Evolutionary conservation across 2,797 vertebrate species (phyloP).

Genomic region (Remorina albescens): DNA sequence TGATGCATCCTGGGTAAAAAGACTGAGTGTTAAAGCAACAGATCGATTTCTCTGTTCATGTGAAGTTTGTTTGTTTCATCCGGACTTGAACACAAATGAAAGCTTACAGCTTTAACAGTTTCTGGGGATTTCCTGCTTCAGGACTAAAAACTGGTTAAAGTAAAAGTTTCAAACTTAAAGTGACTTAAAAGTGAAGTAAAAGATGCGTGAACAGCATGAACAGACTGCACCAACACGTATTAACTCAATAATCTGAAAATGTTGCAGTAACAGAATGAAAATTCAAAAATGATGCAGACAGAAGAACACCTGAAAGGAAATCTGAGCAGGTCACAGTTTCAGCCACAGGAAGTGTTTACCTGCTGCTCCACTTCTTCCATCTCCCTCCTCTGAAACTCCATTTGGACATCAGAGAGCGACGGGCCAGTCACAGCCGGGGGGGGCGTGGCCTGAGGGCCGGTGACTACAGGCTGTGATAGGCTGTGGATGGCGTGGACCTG

Average conservation of each 20-base stretch:
- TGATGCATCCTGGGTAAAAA: slow-evolving; percentile 68
- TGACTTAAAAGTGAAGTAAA: neutral
- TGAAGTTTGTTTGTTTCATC: neutral
- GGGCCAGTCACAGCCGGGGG: slow-evolving; percentile 29
- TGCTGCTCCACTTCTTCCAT: neutral
- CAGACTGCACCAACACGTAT: no score
- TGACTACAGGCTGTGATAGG: slow-evolving; percentile 43
- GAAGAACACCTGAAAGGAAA: neutral
- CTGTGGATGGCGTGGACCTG: slow-evolving; percentile 54
- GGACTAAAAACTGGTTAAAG: no score
- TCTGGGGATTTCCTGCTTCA: neutral
- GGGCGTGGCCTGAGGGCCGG: slow-evolving; percentile 46
- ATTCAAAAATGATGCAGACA: neutral
- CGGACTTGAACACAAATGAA: neutral
- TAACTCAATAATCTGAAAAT: no score
- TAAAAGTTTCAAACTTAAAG: no score
- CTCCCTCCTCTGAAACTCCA: slow-evolving; percentile 59
- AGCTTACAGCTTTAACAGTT: no score
- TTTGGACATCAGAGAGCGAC: slow-evolving; percentile 62
- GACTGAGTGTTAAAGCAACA: slow-evolving; percentile 4
- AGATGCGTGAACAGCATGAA: neutral
- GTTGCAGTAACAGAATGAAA: neutral
- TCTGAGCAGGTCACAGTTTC: slow-evolving; percentile 49
- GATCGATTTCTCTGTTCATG: no score
- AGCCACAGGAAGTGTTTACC: neutral